These are phyloP conservation scores for Stenolophus ochropezus DNA, from an alignment of 2,888 invertebrate genomes.

Conservation along the genomic window DNA sequence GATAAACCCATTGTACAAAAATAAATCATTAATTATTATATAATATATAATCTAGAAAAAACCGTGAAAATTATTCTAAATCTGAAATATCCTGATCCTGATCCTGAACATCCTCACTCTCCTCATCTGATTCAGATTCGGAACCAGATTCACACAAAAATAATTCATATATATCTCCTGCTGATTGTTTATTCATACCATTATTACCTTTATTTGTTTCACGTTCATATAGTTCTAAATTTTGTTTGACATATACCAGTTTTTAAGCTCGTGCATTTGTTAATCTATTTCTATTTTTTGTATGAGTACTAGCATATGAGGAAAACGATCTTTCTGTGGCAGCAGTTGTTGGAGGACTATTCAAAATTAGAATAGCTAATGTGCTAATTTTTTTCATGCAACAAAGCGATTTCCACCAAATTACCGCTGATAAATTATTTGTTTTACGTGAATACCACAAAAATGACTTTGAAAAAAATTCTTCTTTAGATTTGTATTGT, in stretches of 20 bases:
- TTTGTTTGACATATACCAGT: neutral
- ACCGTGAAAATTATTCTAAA: too few species aligned
- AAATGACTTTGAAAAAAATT: neutral
- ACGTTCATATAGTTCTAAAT: neutral
- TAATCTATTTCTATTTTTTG: neutral
- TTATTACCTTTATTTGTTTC: too few species aligned
- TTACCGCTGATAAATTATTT: neutral
- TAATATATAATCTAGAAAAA: too few species aligned
- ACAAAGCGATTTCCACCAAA: neutral
- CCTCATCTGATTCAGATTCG: too few species aligned
- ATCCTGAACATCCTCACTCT: too few species aligned
- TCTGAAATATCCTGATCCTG: too few species aligned
- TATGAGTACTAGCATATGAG: neutral
- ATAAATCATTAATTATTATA: too few species aligned
- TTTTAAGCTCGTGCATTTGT: neutral
- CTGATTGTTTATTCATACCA: too few species aligned
- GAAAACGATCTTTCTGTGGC: neutral
- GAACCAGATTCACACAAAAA: too few species aligned
- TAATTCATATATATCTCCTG: too few species aligned
- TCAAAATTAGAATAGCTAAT: neutral
- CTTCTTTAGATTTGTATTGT: neutral
- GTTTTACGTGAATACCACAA: neutral
- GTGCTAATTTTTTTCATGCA: neutral
- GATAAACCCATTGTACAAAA: too few species aligned
- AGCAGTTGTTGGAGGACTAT: neutral